Base-by-base conservation (phyloP, 2,888 invertebrate species). In the Xestobium rufovillosum region DNA sequence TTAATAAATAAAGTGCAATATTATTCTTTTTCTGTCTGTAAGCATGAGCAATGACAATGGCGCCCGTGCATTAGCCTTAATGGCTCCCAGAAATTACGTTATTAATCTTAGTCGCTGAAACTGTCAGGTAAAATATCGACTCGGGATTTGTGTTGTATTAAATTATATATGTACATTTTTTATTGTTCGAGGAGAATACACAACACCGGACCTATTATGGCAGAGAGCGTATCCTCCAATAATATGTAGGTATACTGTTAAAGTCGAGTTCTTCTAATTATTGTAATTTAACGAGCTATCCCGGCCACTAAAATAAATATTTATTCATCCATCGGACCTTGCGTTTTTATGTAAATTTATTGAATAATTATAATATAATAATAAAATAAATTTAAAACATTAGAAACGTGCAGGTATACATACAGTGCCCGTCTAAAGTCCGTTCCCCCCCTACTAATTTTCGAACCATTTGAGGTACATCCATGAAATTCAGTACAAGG, bases 91-190 rank as follows among this genome's bases (percentile, higher is more conserved):
- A 60, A 61, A 61, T 61, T 58, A 55, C 59, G 47, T 51, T 58
- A 60, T 61, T 57, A 61, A 61, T 61, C 61, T 58, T 57, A 55
- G 59, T 59, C 60, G 51, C 41, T 51, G 47, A 45, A 46, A 49
- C 55, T 60, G 59, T 57, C 61, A 61, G 61, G 57, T 60, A 57
- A 56, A 57, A 60, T 56, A 59, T 59, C 56, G 57, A 54, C 52
- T 50, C 50, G 47, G 48, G 54, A 52, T 57, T 55, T 54, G 51
- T 46, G 53, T 52, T 55, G 55, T 57, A 56, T 59, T 57, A 58
- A 59, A 56, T 59, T 57, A 59, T 49, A 53, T 43, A 51, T 48
- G 33, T 47, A 36, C 42, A 19, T 35, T 39, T 42, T 39, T 19
- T 42, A 41, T 44, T 19, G 23, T 19, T 19, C n/a, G n/a, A 19